Evolutionary conservation across 2,113 vertebrate genomes (phyloP).

Genomic region (Chelonoidis abingdonii): DNA sequence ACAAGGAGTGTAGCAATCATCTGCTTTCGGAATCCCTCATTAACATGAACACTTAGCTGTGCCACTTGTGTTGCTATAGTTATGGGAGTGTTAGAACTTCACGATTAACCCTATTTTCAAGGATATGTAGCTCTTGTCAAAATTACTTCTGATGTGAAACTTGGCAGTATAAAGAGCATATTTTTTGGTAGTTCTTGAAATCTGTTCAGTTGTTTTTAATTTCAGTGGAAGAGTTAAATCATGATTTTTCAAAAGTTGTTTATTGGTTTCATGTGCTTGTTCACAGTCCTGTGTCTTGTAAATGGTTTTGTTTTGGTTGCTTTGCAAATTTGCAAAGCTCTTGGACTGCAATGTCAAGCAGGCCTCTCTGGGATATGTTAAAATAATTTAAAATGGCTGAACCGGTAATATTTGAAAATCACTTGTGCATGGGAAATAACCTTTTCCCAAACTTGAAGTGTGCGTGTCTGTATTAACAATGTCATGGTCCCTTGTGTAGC

Average conservation of each 20-base stretch:
- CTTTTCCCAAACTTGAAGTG: accelerated
- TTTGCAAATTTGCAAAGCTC: constrained; percentile 27
- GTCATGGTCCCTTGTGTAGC: neutral
- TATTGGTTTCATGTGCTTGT: constrained; percentile 68
- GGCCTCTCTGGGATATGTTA: neutral
- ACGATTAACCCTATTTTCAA: constrained; percentile 20
- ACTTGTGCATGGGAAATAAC: neutral
- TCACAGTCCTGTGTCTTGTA: constrained; percentile 50
- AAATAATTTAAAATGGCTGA: neutral
- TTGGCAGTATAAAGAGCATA: constrained; percentile 37
- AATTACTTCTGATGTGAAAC: constrained; percentile 37
- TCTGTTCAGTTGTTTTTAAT: constrained; percentile 45
- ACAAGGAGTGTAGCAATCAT: constrained; percentile 17
- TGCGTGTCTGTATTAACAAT: neutral
- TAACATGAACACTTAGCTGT: constrained; percentile 54
- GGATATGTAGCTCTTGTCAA: constrained; percentile 45
- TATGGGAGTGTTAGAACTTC: constrained; percentile 55
- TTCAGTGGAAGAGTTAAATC: constrained; percentile 50
- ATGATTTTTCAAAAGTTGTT: constrained; percentile 28
- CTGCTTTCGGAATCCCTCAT: constrained; percentile 42
- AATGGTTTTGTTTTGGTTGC: neutral
- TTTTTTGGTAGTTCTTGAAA: constrained; percentile 18
- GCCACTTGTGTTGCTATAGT: constrained; percentile 61
- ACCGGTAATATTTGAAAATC: neutral
- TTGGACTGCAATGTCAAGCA: neutral